Percentiles rank a stretch among this genome's conserved stretches.
These are phyloP conservation scores for Lates calcarifer DNA, from an alignment of 2,113 vertebrate genomes.

Conservation along the genomic window DNA sequence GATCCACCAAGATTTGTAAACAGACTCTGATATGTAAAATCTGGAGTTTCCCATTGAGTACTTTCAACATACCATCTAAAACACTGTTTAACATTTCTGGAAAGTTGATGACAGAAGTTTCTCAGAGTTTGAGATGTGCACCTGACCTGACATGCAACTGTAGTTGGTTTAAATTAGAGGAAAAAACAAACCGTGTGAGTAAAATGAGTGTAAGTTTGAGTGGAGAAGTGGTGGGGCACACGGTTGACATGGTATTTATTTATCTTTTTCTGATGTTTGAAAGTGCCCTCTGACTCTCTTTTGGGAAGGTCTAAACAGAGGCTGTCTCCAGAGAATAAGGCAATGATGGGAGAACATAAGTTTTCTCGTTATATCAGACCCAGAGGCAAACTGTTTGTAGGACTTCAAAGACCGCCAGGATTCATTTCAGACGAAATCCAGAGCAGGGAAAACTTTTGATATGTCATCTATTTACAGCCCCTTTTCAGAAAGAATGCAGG, in stretches of 20 bases:
- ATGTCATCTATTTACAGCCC: constrained; percentile 22
- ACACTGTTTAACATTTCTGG: not conserved
- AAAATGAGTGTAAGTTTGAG: not conserved
- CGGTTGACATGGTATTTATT: constrained; percentile 42
- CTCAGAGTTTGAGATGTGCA: not conserved
- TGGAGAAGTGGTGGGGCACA: not conserved
- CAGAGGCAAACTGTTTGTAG: constrained; percentile 22
- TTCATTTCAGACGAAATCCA: constrained; percentile 1
- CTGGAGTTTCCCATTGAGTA: not conserved
- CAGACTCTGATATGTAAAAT: not conserved
- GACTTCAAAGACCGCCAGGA: constrained; percentile 32
- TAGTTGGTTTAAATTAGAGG: not conserved
- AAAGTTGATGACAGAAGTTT: not conserved
- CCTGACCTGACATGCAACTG: not conserved
- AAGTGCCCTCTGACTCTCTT: constrained; percentile 18
- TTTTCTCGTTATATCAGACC: constrained; percentile 32
- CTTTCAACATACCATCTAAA: not conserved
- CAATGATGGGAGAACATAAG: constrained; percentile 8
- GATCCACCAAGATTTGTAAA: not conserved
- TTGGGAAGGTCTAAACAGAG: constrained; percentile 20
- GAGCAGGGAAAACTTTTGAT: not conserved
- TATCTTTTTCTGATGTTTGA: constrained; percentile 31
- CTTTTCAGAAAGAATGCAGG: not conserved
- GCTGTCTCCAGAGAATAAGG: constrained; percentile 7
- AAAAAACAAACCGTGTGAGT: constrained; percentile 4